These are phyloP conservation scores for Numenius phaeopus DNA, from an alignment of 2,797 vertebrate species.

Conservation along the genomic window DNA sequence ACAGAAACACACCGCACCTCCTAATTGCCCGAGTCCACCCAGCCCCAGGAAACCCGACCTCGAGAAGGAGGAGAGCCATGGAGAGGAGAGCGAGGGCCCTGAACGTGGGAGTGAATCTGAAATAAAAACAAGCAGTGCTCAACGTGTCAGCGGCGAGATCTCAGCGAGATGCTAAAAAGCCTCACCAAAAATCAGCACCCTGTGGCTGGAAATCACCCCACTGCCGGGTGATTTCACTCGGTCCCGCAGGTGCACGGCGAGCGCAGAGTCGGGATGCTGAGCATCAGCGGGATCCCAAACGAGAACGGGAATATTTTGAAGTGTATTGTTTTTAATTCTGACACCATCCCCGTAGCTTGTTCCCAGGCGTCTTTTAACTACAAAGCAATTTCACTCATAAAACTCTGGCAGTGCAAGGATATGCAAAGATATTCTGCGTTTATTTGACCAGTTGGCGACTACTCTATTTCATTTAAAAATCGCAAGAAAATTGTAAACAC, in stretches of 20 bases:
- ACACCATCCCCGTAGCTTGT: background rate
- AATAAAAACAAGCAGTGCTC: background rate
- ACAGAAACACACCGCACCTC: fast-evolving
- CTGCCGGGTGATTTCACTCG: background rate
- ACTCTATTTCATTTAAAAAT: background rate
- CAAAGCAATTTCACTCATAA: background rate
- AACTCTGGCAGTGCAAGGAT: background rate
- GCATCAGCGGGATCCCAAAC: background rate
- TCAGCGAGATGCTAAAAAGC: background rate
- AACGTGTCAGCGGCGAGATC: too few species aligned
- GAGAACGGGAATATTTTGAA: background rate
- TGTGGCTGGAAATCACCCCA: background rate
- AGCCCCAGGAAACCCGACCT: background rate
- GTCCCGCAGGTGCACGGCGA: background rate
- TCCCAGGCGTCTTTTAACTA: background rate
- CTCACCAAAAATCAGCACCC: background rate
- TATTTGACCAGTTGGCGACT: background rate
- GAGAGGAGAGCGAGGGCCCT: fast-evolving
- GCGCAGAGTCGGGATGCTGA: background rate
- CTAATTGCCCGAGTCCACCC: background rate
- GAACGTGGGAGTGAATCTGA: fast-evolving
- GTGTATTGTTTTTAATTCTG: background rate
- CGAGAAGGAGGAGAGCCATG: fast-evolving
- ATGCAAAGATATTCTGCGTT: background rate
- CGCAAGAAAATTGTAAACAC: background rate